Percentiles rank a stretch among this genome's conserved stretches.
phyloP scores from a whole-genome alignment of 2,888 invertebrate species.

The Stramonita haemastoma region DNA sequence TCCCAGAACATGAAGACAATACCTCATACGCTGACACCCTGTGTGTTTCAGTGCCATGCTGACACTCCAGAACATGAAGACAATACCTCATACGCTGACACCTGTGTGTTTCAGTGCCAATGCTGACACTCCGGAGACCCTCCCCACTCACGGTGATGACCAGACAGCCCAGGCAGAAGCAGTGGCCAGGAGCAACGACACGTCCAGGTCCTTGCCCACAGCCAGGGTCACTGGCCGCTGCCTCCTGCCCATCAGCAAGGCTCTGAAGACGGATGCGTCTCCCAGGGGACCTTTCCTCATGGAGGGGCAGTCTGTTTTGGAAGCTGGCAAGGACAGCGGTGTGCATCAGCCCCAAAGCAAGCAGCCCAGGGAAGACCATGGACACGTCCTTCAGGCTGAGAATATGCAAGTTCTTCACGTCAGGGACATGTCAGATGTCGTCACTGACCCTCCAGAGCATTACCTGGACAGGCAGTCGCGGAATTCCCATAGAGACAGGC shows the following conservation, averaged over 20 bases:
- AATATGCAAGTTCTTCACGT: not conserved
- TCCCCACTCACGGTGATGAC: not conserved
- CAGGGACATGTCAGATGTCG: not conserved
- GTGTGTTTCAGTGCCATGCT: too few species aligned
- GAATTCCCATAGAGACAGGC: not conserved
- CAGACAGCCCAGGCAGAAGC: not conserved
- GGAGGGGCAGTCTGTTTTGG: slow-evolving; percentile 22
- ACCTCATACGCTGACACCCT: too few species aligned
- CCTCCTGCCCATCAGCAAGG: slow-evolving; percentile 32
- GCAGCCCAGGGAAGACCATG: not conserved
- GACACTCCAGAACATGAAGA: too few species aligned
- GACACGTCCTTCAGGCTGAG: not conserved
- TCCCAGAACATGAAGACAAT: too few species aligned
- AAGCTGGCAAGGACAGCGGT: not conserved
- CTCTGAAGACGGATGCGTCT: not conserved
- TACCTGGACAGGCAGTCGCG: not conserved
- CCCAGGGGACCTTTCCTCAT: slow-evolving; percentile 28
- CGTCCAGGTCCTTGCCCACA: not conserved
- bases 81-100: too few species aligned
- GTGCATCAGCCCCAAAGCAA: not conserved
- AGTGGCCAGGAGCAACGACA: not conserved
- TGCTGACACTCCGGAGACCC: not conserved
- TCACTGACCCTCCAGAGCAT: not conserved
- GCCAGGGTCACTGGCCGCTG: not conserved
- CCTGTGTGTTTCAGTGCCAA: not conserved